These are phyloP conservation scores for Sebastes minor DNA, from an alignment of 2,797 vertebrate genomes.

Conservation along the genomic window DNA sequence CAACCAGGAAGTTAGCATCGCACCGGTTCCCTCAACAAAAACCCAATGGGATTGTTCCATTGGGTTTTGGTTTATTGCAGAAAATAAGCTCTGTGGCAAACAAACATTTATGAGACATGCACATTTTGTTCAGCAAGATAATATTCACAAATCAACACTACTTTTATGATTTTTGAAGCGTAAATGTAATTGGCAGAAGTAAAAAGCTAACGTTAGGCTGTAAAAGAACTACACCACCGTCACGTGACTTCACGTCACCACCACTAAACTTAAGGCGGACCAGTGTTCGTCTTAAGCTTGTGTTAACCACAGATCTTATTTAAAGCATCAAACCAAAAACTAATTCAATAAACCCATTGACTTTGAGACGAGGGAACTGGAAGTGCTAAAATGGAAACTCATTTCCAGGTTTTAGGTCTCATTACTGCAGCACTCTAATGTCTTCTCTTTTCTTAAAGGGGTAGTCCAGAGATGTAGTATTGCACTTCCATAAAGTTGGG, in stretches of 20 bases:
- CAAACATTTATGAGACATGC: neutral
- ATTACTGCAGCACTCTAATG: neutral
- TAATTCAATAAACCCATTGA: neutral
- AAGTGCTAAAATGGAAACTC: neutral
- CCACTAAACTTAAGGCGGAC: no score
- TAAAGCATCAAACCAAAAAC: neutral
- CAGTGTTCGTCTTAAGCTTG: no score
- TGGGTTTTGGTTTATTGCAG: neutral
- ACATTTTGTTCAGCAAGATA: no score
- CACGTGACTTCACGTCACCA: no score
- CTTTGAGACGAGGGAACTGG: neutral
- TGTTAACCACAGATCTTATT: no score
- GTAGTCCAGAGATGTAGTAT: neutral
- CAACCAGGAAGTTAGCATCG: neutral
- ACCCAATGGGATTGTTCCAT: neutral
- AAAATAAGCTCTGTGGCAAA: neutral
- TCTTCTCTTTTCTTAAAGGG: neutral
- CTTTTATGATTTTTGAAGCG: no score
- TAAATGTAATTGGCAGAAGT: no score
- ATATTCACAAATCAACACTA: no score
- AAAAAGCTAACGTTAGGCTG: no score
- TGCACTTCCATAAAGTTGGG: neutral
- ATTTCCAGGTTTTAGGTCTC: neutral
- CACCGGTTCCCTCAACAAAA: neutral
- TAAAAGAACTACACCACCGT: rapidly evolving